Evolutionary conservation across 1,140 invertebrate genomes (phyloP).

Genomic region (Sipha flava): DNA sequence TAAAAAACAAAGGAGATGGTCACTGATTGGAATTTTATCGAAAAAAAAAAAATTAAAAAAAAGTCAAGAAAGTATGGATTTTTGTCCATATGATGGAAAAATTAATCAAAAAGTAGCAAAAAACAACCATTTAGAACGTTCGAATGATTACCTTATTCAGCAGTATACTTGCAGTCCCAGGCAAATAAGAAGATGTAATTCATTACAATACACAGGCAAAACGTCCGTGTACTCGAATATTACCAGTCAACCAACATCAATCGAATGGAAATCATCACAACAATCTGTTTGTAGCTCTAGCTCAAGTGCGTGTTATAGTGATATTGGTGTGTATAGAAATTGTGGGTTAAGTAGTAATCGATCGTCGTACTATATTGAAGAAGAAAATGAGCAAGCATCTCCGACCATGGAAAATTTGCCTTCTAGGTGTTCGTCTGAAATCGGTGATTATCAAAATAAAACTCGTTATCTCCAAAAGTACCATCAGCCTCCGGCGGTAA

Average conservation of each 20-base stretch:
- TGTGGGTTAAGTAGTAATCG: not conserved
- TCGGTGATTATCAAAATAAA: not conserved
- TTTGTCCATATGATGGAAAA: slow-evolving; percentile 16
- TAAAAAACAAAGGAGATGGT: slow-evolving; percentile 21
- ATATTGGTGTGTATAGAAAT: not conserved
- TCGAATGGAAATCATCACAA: slow-evolving; percentile 7
- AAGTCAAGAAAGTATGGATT: slow-evolving; percentile 21
- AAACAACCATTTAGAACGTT: not conserved
- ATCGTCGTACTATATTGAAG: not conserved
- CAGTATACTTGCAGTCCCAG: slow-evolving; percentile 15
- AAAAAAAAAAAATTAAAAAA: slow-evolving; percentile 18
- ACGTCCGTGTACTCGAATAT: not conserved
- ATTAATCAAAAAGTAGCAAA: slow-evolving; percentile 7
- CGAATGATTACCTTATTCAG: not conserved
- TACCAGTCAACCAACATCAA: not conserved
- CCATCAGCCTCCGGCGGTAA: not conserved
- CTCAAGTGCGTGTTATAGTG: not conserved
- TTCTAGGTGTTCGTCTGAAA: not conserved
- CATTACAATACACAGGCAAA: not conserved
- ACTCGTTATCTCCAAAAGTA: not conserved
- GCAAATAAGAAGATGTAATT: slow-evolving; percentile 5
- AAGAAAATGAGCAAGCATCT: not conserved
- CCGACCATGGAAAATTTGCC: not conserved
- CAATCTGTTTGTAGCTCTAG: not conserved
- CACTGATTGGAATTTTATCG: slow-evolving; percentile 1